phyloP scores from a whole-genome alignment of 2,888 invertebrate genomes.

The Drosophila emarginata region DNA sequence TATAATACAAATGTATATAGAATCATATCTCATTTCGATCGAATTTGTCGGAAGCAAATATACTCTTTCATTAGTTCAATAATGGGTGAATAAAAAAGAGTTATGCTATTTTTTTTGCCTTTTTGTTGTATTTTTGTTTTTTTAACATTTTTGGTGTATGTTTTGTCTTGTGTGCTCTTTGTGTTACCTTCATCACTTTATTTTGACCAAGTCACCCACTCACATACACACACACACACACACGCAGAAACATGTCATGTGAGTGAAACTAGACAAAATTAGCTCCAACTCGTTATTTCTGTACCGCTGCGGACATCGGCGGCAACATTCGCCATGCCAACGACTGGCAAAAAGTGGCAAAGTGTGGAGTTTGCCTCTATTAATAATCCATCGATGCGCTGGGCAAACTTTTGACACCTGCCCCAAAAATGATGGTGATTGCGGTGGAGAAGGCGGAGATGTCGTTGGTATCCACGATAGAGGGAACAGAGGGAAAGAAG shows the following conservation, averaged over 20 bases:
- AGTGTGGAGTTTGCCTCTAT: background rate
- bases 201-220: slow-evolving; percentile 30
- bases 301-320: slow-evolving; percentile 8
- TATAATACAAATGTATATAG: too few species aligned
- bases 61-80: background rate
- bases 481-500: too few species aligned
- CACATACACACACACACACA: background rate
- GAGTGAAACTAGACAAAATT: slow-evolving; percentile 25
- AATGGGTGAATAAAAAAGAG: background rate
- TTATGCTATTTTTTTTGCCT: slow-evolving; percentile 1
- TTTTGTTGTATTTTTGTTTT: slow-evolving; percentile 8
- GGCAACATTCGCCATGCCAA: slow-evolving; percentile 1
- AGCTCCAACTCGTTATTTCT: slow-evolving; percentile 30
- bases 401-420: slow-evolving; percentile 52
- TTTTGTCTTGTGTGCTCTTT: background rate
- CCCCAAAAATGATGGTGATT: background rate
- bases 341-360: too few species aligned
- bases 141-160: background rate
- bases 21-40: too few species aligned
- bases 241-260: background rate
- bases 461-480: background rate
- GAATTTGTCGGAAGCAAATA: background rate
- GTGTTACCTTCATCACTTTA: background rate
- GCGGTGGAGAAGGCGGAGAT: background rate
- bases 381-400: slow-evolving; percentile 28